These are phyloP conservation scores for Panulirus ornatus DNA, from an alignment of 1,140 invertebrate species.

Conservation along the genomic window DNA sequence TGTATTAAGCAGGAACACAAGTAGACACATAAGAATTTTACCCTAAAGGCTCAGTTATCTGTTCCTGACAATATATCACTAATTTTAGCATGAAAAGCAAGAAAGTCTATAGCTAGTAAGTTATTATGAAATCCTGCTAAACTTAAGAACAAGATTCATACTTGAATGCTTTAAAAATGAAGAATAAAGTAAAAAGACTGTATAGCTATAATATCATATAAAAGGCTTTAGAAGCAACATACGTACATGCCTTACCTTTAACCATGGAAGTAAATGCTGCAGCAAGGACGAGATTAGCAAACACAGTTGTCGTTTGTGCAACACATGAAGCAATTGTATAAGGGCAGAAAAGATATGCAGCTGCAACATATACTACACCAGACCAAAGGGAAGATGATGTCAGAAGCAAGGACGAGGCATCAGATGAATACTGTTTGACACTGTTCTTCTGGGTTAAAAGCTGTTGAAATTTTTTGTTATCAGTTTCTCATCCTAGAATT, in stretches of 20 bases:
- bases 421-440: slow-evolving; percentile 80
- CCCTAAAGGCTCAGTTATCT: too few species aligned
- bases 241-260: slow-evolving; percentile 81
- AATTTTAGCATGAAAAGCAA: too few species aligned
- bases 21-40: too few species aligned
- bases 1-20: too few species aligned
- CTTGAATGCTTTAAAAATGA: too few species aligned
- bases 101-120: too few species aligned
- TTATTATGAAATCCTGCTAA: too few species aligned
- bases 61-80: too few species aligned
- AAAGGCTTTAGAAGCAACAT: too few species aligned
- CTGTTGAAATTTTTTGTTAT: slow-evolving; percentile 28
- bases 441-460: slow-evolving; percentile 78
- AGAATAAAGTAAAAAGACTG: too few species aligned
- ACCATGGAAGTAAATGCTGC: slow-evolving; percentile 85
- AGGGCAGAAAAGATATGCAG: slow-evolving; percentile 95
- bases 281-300: slow-evolving; percentile 91
- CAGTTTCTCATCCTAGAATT: not conserved
- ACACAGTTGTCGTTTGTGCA: slow-evolving; percentile 93
- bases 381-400: slow-evolving; percentile 80
- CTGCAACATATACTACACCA: slow-evolving; percentile 84
- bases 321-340: slow-evolving; percentile 93
- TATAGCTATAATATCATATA: too few species aligned
- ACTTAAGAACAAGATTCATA: too few species aligned
- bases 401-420: slow-evolving; percentile 82